A percentile compares a stretch with the other conserved stretches of the same genome.
These are phyloP conservation scores for Scalopus aquaticus DNA, from an alignment of 2,113 vertebrate species.

Conservation along the genomic window DNA sequence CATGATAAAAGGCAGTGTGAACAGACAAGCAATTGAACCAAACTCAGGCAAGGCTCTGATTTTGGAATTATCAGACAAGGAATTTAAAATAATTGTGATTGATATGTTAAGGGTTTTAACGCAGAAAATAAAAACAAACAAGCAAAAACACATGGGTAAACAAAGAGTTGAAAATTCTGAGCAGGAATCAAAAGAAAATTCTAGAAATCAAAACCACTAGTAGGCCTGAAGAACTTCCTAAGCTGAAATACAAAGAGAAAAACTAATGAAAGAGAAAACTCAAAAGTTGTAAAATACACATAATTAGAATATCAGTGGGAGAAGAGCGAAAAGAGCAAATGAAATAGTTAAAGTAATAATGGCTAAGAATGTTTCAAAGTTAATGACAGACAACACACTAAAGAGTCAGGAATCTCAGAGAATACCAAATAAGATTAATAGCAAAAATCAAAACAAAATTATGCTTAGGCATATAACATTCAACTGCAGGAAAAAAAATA, in stretches of 20 bases:
- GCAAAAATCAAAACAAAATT: background rate
- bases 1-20: background rate
- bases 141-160: background rate
- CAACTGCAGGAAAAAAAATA: background rate
- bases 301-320: background rate
- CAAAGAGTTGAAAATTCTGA: background rate
- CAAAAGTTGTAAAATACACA: background rate
- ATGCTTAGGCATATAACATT: background rate
- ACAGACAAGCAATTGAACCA: background rate
- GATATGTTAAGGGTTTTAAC: background rate
- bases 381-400: background rate
- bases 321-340: background rate
- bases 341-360: background rate
- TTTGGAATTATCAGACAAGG: background rate
- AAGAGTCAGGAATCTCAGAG: background rate
- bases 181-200: background rate
- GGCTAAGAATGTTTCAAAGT: background rate
- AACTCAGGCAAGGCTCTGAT: background rate
- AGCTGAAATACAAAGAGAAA: background rate
- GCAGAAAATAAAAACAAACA: background rate
- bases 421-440: background rate
- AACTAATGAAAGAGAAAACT: background rate
- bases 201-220: background rate
- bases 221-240: background rate
- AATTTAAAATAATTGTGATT: constrained; percentile 12